Conservation (phyloP, 2,888 invertebrate genomes). For the Cecidostiba fungosa region DNA sequence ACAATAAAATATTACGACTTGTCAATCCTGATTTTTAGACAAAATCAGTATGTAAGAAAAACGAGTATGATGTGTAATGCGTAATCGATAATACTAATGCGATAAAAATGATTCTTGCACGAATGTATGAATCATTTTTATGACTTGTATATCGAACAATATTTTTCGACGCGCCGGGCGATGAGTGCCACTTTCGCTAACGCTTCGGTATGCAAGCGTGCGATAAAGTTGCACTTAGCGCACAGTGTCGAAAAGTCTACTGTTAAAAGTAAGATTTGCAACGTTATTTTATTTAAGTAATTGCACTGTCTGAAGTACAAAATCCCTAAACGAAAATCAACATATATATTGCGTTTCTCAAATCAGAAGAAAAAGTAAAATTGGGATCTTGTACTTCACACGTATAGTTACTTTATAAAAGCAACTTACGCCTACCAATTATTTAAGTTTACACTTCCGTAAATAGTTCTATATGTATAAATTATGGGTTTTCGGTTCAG, state of each 20-base stretch:
- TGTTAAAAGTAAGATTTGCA: slow-evolving; percentile 29
- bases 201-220: no score
- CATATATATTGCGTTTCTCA: neutral
- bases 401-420: slow-evolving; percentile 63
- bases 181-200: no score
- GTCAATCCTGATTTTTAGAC: slow-evolving; percentile 25
- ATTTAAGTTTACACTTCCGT: slow-evolving; percentile 36
- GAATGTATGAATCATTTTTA: no score
- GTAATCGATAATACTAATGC: no score
- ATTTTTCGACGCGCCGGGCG: no score
- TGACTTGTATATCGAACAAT: no score
- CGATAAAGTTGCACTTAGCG: no score
- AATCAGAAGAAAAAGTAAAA: slow-evolving; percentile 1
- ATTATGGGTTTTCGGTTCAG: slow-evolving; percentile 31
- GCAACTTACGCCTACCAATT: slow-evolving; percentile 59
- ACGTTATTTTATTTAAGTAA: slow-evolving; percentile 33
- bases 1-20: slow-evolving; percentile 5
- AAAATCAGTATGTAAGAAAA: slow-evolving; percentile 24
- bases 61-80: slow-evolving; percentile 16
- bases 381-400: slow-evolving; percentile 49
- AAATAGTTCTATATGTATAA: slow-evolving; percentile 44
- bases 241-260: no score
- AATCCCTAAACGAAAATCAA: slow-evolving; percentile 30
- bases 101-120: no score
- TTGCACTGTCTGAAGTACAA: slow-evolving; percentile 58